Conservation (phyloP, 1,140 invertebrate genomes). For the Whitmania pigra region DNA sequence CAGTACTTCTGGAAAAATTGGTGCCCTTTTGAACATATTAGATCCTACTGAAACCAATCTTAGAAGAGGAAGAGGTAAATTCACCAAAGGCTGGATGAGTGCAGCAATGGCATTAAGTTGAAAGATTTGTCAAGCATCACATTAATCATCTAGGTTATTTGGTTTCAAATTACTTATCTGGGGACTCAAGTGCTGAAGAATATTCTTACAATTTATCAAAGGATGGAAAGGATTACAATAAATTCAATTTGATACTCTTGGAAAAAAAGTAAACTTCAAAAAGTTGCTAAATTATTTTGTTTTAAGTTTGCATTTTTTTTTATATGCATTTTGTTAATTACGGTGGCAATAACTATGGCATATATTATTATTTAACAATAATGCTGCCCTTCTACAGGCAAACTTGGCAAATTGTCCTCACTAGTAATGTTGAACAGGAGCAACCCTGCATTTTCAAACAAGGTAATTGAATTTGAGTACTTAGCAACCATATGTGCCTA, state of each 20-base stretch:
- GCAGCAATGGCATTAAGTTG: not conserved
- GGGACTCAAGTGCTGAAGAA: not conserved
- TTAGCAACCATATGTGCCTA: not conserved
- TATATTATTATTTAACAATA: too few species aligned
- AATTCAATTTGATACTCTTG: slow-evolving; percentile 17
- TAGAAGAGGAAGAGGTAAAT: slow-evolving; percentile 20
- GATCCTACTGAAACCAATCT: not conserved
- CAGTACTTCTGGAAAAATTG: slow-evolving; percentile 27
- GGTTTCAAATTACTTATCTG: slow-evolving; percentile 17
- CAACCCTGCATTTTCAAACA: too few species aligned
- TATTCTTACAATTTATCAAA: slow-evolving; percentile 3
- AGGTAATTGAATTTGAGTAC: too few species aligned
- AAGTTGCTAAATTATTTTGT: not conserved
- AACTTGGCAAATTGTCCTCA: too few species aligned
- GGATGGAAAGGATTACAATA: slow-evolving; percentile 3
- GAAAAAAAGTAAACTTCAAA: slow-evolving; percentile 3
- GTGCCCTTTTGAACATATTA: slow-evolving; percentile 28
- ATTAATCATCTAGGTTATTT: slow-evolving; percentile 4
- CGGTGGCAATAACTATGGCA: too few species aligned
- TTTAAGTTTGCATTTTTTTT: not conserved
- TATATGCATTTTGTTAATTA: too few species aligned
- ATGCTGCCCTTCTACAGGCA: too few species aligned
- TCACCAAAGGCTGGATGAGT: not conserved
- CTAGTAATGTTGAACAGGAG: too few species aligned
- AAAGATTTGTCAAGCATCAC: not conserved